These are phyloP conservation scores for Trachythela sp. DNA, from an alignment of 64 coral and sea anemone genomes.

Conservation along the genomic window DNA sequence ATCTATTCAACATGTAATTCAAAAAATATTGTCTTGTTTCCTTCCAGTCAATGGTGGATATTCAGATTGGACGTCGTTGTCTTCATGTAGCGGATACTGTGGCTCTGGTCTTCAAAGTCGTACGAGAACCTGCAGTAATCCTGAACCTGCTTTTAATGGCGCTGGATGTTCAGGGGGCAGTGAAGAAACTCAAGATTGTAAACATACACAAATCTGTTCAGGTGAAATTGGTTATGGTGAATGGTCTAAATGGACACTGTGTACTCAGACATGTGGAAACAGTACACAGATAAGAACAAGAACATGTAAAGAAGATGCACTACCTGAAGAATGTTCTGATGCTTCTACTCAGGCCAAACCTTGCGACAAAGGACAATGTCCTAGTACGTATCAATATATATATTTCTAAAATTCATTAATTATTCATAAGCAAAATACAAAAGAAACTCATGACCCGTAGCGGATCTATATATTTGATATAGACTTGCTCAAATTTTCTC, in stretches of 20 bases:
- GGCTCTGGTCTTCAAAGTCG: neutral
- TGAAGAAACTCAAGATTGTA: neutral
- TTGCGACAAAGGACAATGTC: neutral
- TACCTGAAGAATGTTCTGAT: neutral
- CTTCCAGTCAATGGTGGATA: slow-evolving; percentile 22
- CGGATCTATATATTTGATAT: no score
- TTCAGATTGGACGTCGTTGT: neutral
- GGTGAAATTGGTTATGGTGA: neutral
- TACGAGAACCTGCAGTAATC: neutral
- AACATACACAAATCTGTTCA: neutral
- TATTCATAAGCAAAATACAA: no score
- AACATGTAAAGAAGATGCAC: neutral
- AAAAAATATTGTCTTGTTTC: neutral
- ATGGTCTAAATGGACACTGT: neutral
- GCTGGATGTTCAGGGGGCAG: neutral
- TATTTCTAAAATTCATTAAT: neutral
- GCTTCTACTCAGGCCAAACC: neutral
- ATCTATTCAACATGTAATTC: no score
- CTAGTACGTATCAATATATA: neutral
- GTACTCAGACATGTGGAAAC: neutral
- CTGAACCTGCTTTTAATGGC: neutral
- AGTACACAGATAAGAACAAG: neutral
- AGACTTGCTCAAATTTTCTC: no score
- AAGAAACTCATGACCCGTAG: no score
- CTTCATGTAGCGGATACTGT: neutral